Conservation (phyloP, 2,797 vertebrate genomes). For the Alectoris magna region DNA sequence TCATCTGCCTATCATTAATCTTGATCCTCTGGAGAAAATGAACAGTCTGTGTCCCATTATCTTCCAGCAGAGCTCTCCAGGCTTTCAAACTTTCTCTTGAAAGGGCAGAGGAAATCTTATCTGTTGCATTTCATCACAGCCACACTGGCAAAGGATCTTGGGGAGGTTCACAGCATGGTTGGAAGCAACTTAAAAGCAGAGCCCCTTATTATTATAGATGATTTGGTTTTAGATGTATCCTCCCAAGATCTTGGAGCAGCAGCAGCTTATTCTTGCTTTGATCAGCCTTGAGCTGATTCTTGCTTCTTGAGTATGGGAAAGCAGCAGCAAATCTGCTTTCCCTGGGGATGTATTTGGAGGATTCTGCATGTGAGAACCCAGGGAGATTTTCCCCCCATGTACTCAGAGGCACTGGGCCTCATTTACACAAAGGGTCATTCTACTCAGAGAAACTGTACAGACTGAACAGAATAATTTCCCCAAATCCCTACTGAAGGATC, state of each 20-base stretch:
- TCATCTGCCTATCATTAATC: conserved; percentile 50
- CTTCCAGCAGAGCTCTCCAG: conserved; percentile 30
- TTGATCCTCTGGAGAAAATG: conserved; percentile 27
- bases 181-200: conserved; percentile 48
- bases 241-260: conserved; percentile 50
- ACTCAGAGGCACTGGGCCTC: background rate
- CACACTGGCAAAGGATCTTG: background rate
- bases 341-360: background rate
- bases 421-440: background rate
- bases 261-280: conserved; percentile 58
- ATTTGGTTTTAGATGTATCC: conserved; percentile 27
- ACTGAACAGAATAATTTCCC: background rate
- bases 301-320: conserved; percentile 24
- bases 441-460: background rate
- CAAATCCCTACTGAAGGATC: background rate
- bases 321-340: conserved; percentile 38
- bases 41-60: conserved; percentile 30
- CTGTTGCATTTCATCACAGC: conserved; percentile 41
- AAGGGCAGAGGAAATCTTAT: conserved; percentile 64
- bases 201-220: conserved; percentile 35
- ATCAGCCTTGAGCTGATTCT: conserved; percentile 38
- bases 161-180: conserved; percentile 33
- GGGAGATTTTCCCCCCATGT: background rate
- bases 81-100: conserved; percentile 57
- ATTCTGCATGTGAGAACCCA: conserved; percentile 10